Evolutionary conservation across 2,888 invertebrate genomes (phyloP).

Genomic region (Scaptomyza tumidula): DNA sequence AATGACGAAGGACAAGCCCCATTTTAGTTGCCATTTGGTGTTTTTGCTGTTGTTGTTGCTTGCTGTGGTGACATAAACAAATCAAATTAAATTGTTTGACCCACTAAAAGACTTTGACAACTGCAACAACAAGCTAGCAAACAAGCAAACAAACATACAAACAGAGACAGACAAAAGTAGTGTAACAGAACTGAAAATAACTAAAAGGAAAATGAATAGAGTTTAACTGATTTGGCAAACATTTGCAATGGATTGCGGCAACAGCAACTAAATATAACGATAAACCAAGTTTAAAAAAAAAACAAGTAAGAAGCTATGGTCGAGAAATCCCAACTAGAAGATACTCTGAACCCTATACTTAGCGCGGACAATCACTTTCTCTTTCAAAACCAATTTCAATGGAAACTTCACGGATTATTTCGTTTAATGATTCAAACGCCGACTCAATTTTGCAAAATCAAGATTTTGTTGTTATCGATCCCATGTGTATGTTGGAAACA

Average conservation of each 20-base stretch:
- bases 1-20: constrained; percentile 19
- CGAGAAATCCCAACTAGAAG: too few relatives aligned
- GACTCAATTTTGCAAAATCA: too few relatives aligned
- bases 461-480: too few relatives aligned
- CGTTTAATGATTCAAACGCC: too few relatives aligned
- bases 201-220: constrained; percentile 2
- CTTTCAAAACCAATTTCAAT: too few relatives aligned
- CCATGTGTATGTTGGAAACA: too few relatives aligned
- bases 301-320: too few relatives aligned
- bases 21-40: background rate
- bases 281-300: too few relatives aligned
- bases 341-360: too few relatives aligned
- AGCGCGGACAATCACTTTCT: too few relatives aligned
- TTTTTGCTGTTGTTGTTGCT: constrained; percentile 19
- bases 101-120: constrained; percentile 63
- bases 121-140: constrained; percentile 29
- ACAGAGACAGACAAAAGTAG: constrained; percentile 47
- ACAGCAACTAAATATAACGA: background rate
- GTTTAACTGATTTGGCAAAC: constrained; percentile 15
- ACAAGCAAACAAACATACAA: constrained; percentile 15
- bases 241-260: constrained; percentile 12
- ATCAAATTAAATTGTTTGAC: constrained; percentile 71
- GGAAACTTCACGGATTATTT: too few relatives aligned
- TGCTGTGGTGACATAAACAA: constrained; percentile 68
- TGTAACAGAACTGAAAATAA: constrained; percentile 27